phyloP scores from a whole-genome alignment of 2,113 vertebrate genomes.

The Microtus montanus region DNA sequence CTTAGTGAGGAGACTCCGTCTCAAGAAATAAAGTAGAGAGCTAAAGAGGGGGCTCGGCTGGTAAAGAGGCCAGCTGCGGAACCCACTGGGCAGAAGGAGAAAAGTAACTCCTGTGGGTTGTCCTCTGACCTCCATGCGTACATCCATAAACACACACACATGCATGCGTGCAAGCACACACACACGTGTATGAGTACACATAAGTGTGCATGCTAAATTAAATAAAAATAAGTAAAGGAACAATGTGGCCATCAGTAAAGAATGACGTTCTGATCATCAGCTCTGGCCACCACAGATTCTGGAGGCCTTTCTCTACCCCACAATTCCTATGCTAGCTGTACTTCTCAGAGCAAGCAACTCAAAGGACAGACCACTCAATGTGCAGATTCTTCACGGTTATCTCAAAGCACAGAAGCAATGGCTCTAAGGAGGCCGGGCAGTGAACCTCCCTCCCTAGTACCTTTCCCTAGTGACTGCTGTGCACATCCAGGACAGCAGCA shows the following conservation, averaged over 20 bases:
- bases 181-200: neutral
- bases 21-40: neutral
- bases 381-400: neutral
- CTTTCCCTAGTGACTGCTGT: neutral
- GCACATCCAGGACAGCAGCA: neutral
- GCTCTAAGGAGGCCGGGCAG: neutral
- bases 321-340: neutral
- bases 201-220: neutral
- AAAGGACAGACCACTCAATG: neutral
- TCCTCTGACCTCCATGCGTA: neutral
- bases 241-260: neutral
- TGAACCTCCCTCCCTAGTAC: neutral
- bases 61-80: neutral
- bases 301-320: too few relatives aligned
- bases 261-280: neutral
- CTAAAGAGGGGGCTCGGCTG: neutral
- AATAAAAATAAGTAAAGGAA: neutral
- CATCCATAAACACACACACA: too few relatives aligned
- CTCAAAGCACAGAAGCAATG: conserved; percentile 7
- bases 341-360: conserved; percentile 26
- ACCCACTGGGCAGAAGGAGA: neutral
- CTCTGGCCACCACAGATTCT: neutral
- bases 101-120: neutral
- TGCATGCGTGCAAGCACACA: neutral
- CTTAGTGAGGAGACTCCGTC: neutral